Evolutionary conservation across 2,888 invertebrate species (phyloP), one percentile per base, ranked within the genome.

Genomic region (Drosophila suboccidentalis): DNA sequence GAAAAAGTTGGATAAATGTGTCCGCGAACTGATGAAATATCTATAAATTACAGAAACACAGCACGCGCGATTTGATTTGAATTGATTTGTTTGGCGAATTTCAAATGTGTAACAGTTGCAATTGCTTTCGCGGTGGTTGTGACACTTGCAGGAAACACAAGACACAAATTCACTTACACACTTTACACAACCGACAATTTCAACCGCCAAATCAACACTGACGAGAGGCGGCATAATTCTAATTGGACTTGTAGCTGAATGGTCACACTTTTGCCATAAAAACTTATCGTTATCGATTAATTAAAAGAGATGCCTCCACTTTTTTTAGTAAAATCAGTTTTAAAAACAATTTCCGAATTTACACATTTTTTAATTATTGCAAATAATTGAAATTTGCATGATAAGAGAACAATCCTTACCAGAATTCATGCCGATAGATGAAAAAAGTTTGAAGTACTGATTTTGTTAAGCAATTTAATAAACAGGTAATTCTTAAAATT

Each of bases 171-270:
- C 76, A 36, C 58, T 55, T 57, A 57, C 63, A 29, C 39, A 50
- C 63, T 15, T 19, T 51, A 22, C 63, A 69, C 74, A 75, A 75
- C 75, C 75, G 75, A 65, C 75, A 70, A 75, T 58, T 77, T 70
- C 78, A 77, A 77, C 78, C 70, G 77, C 70, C 78, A 78, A 76
- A 76, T 73, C 65, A 41, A 60, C 70, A 76, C 76, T 76, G 74
- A 76, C 15, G 49, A 53, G 62, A 65, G 78, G 76, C 78, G 76
- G 76, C 70, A 78, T 36, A 76, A 58, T 73, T 76, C 73, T 73
- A 76, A 78, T 69, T 73, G 64, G 43, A 59, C 34, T 65, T 50
- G 5, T 5, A 4, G 15, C 0, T 47, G 10, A 57, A 64, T 74
- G 78, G 78, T 61, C 69, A 78, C 75, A 76, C 75, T 78, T 17